Base-by-base conservation (phyloP, 2,888 invertebrate species). In the Seira musarum region DNA sequence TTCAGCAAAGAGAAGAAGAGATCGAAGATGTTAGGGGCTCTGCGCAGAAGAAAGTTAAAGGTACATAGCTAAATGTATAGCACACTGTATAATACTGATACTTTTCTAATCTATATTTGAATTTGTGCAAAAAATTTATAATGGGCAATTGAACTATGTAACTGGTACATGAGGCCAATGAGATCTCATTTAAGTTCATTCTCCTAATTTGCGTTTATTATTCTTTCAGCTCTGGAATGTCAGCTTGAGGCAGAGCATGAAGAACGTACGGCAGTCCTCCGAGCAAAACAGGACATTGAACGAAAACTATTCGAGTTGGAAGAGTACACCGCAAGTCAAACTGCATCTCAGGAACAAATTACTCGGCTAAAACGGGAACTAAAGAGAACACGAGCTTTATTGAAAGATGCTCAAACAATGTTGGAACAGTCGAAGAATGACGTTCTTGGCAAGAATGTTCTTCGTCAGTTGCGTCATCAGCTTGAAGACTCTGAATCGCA, bases 191-290 rank as follows among this genome's bases (percentile, higher is more conserved):
- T 66, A n/a, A n/a, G n/a, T n/a, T n/a, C 19, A 61, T 60, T 63
- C 19, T 24, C 8, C 64, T 10, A 10, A 10, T 53, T 66, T 70
- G 22, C 66, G 30, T 22, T 84, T 79, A 67, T 82, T 80, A 81
- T 85, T 89, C 89, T 88, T 90, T n/a, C 89, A 94, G 94, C 95
- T 78, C 90, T 98, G 87, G 97, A 98, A 89, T 93, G 94, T 21
- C 97, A 98, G 88, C 89, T 98, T 83, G 97, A 98, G 89, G 95
- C 94, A 86, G 97, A 98, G 89, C 97, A 97, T 88, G 95, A 96
- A 82, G 97, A 97, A 89, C 92, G 97, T 53, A 96, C 96, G 49
- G 89, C 94, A 80, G 90, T 97, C 65, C 89, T 96, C 49, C 92
- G 96, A 13, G 97, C 98, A 88, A 95, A 97, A 81, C 96, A 97